Conservation (phyloP, 2,113 vertebrate species). For the Oryzias javanicus region DNA sequence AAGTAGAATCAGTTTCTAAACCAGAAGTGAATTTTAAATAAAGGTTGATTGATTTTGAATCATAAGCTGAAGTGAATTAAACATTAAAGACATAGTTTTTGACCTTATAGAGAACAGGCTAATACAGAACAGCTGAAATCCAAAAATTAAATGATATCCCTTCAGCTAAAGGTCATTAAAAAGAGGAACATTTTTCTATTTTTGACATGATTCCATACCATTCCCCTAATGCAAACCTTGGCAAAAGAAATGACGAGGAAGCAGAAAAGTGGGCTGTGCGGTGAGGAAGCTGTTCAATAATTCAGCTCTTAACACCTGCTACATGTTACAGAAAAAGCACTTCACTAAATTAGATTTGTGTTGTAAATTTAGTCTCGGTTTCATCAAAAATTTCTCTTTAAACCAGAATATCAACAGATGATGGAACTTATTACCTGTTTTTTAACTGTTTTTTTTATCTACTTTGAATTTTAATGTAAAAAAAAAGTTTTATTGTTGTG, state of each 20-base stretch:
- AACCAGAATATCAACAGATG: background rate
- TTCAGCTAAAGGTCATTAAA: background rate
- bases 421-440: background rate
- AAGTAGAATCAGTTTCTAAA: no score
- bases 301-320: slow-evolving; percentile 46
- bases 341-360: slow-evolving; percentile 14
- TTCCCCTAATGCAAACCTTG: slow-evolving; percentile 45
- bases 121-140: no score
- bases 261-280: slow-evolving; percentile 17
- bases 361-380: background rate
- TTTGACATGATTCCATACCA: slow-evolving; percentile 23
- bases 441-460: no score
- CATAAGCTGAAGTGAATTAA: no score
- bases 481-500: no score
- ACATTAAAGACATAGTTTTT: no score
- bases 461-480: no score
- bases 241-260: slow-evolving; percentile 31
- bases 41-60: no score
- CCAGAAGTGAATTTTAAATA: no score
- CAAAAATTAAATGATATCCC: no score
- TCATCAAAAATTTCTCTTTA: background rate
- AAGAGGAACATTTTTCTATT: background rate
- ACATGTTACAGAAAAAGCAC: slow-evolving; percentile 11
- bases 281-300: slow-evolving; percentile 49
- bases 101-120: no score